Base-by-base conservation (phyloP, 2,888 invertebrate genomes). In the Emmelina monodactyla region DNA sequence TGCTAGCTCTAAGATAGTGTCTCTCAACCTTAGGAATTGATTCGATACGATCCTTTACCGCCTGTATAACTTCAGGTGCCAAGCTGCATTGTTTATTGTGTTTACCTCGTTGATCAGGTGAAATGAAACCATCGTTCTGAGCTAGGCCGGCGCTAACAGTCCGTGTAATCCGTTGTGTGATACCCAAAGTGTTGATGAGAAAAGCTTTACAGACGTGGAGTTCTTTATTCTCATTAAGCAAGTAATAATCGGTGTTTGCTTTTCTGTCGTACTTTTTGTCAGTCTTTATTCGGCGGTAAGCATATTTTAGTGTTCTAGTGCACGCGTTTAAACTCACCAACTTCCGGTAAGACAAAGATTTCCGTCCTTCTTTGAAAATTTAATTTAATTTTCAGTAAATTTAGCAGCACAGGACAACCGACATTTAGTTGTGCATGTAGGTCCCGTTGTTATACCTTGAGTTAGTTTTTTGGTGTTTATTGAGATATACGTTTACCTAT, bases 1-100 rank as follows among this genome's bases (percentile, higher is more conserved):
- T n/a, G n/a, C 45, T 41, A 29, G 42, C 45, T 35, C 54, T 40
- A 14, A 50, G 35, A 37, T 55, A 58, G 37, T 55, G 53, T 33
- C 51, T 50, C 33, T 51, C 53, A 39, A 52, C 38, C 36, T 43
- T 42, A 31, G 50, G 46, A 31, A 50, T 46, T 14, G 44, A 48
- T 37, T 54, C 47, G 28, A 53, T 60, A 39, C 53, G 54, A 28
- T 47, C 38, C 31, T 46, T 39, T 14, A 51, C 43, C 31, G 44
- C 42, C 31, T 46, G 38, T 37, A 45, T 35, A 34, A 53, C 38
- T 40, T 53, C 49, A 33, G 43, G 42, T 40, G 41, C 39, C 34
- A 46, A 41, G 39, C 38, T 50, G 28, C 37, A 44, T 37, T 48
- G 45, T 14, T 49, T 47, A 4, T 40, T 42, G 40, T 53, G 53